A percentile compares a stretch with the other conserved stretches of the same genome.
Evolutionary conservation across 2,113 vertebrate species (phyloP).

Genomic region (Corythornis vintsioides): DNA sequence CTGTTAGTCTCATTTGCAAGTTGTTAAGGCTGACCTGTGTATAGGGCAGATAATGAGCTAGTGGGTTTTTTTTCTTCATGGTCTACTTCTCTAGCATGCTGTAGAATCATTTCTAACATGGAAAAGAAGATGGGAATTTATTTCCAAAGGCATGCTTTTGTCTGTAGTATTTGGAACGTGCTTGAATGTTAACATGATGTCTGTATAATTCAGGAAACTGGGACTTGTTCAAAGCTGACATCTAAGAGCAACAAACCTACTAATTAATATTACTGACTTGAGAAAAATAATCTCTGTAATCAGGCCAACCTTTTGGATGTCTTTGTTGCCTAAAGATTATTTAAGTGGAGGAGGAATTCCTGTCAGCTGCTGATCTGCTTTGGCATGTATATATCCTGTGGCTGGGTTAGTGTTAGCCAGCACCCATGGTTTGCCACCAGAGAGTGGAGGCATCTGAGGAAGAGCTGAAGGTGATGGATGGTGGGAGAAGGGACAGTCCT

Average conservation of each 20-base stretch:
- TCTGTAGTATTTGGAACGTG: neutral
- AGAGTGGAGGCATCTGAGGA: too few species aligned
- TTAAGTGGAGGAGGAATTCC: neutral
- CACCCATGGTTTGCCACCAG: neutral
- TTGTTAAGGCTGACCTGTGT: neutral
- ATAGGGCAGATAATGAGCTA: neutral
- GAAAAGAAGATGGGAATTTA: neutral
- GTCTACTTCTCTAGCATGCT: neutral
- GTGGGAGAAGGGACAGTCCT: neutral
- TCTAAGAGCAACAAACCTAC: neutral
- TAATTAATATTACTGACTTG: neutral
- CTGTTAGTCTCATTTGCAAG: neutral
- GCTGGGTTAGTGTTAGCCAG: neutral
- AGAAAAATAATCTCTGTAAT: neutral
- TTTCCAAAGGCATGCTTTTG: neutral
- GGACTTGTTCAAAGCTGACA: neutral
- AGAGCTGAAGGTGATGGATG: fast-evolving
- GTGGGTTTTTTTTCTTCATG: neutral
- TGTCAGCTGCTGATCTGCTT: neutral
- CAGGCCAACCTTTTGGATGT: neutral
- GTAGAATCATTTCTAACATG: neutral
- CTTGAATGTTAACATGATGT: neutral
- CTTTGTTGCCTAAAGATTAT: neutral
- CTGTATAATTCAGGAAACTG: neutral
- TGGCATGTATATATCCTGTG: neutral